Base-by-base conservation (phyloP, 2,888 invertebrate genomes). In the Ceramica pisi region DNA sequence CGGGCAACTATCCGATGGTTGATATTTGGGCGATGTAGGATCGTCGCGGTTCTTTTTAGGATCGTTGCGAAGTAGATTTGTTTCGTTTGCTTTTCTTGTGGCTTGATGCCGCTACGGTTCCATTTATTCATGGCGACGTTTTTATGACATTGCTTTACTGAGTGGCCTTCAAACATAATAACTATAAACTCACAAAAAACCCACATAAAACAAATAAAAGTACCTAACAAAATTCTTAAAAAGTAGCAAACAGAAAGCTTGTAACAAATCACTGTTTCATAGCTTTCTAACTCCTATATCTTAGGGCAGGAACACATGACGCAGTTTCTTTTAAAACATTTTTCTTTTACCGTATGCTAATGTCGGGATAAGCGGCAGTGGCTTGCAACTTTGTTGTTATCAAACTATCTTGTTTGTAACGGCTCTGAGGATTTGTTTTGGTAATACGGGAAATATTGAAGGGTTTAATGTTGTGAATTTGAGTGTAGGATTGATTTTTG, bases 271-370 rank as follows among this genome's bases (percentile, higher is more conserved):
- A 82, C 72, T 88, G 85, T 87, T 81, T 86, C 84, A 90, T 90
- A 67, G 71, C 75, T 76, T 80, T 71, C 60, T 51, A 87, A 89
- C 84, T 87, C 67, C 78, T 72, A 69, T 73, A 82, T 73, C 81
- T 85, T 86, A 83, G 87, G 88, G 80, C 68, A 72, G 63, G 62
- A 83, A 80, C 89, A 90, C 83, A 86, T 89, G 90, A 88, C 87
- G 89, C 80, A 80, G 82, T 86, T 88, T 83, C 85, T 85, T 85
- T n/a, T n/a, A n/a, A n/a, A n/a, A n/a, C 2, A 4, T 26, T 88
- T 88, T 92, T 92, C 84, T 83, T 83, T 84, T 78, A 84, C 78
- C 89, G 86, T 91, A 94, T 94, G 92, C 90, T 94, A 94, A 94
- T 94, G 89, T 87, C 21, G 89, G 92, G 92, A 92, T 92, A 90